Base-by-base conservation (phyloP, 2,113 vertebrate genomes). In the Nothocercus julius region DNA sequence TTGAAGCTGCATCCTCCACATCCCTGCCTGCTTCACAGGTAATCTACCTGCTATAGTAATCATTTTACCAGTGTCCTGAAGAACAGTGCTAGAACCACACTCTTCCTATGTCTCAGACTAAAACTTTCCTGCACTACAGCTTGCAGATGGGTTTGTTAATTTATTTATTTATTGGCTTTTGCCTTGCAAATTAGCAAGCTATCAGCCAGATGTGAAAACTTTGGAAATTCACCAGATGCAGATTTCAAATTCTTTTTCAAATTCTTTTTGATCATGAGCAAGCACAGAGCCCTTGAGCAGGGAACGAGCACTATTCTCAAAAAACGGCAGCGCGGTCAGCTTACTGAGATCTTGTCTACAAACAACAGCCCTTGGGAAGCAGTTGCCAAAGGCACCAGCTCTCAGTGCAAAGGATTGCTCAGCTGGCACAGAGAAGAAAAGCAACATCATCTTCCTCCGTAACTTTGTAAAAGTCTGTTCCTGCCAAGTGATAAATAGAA, bases 331-430 rank as follows among this genome's bases (percentile, higher is more conserved):
- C 49, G 15, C 30, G 9, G 16, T 72, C 34, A 53, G 40, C 6
- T 51, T 58, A 38, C n/a, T 6, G 36, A 82, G 28, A 6, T 4
- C 36, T 7, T 6, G 24, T 2, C 24, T 30, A 13, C 3, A 6
- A 62, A 44, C 13, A 56, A 2, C 6, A 13, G 6, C 18, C 9
- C 11, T 42, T 22, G 38, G 11, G 13, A 64, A 49, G 7, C 2
- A 0, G 36, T 32, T 0, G 0, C 9, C 53, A 16, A 34, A 42
- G 15, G 21, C 18, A 56, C 5, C 0, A 64, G 0, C 15, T 47
- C 15, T 18, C 27, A 66, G 24, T 14, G 7, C n/a, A 11, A 22
- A 0, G 0, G 9, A 18, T 9, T 0, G 0, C n/a, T 76, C 34
- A 61, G 27, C 18, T 6, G 5, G 3, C 34, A 73, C 9, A 25